Conservation (phyloP, 2,888 invertebrate species). For the Himalopsyche tibetana region DNA sequence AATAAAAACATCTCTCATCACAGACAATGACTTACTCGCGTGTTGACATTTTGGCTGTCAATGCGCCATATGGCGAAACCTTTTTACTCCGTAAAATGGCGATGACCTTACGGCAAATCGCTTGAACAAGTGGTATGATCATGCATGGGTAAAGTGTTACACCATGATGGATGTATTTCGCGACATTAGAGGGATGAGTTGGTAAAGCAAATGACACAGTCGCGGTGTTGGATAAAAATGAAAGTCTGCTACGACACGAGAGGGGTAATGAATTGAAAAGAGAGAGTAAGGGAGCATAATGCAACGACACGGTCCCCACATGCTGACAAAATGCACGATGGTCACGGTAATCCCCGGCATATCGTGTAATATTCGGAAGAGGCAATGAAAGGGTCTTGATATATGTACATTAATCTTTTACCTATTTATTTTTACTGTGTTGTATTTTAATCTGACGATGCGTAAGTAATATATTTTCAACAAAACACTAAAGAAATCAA, state of each 20-base stretch:
- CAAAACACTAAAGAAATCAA: too few relatives aligned
- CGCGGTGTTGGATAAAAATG: slow-evolving; percentile 15
- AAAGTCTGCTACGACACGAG: slow-evolving; percentile 27
- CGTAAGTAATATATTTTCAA: too few relatives aligned
- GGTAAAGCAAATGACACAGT: slow-evolving; percentile 46
- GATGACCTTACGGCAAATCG: slow-evolving; percentile 59
- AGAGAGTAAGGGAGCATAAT: slow-evolving; percentile 43
- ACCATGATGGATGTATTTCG: slow-evolving; percentile 60
- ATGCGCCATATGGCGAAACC: slow-evolving; percentile 62
- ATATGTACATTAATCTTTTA: not conserved
- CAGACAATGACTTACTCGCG: slow-evolving; percentile 57
- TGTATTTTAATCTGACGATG: too few relatives aligned
- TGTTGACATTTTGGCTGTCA: slow-evolving; percentile 61
- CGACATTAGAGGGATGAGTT: slow-evolving; percentile 49
- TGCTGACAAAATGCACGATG: slow-evolving; percentile 60
- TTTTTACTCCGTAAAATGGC: slow-evolving; percentile 59
- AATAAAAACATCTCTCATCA: slow-evolving; percentile 48
- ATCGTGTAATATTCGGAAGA: slow-evolving; percentile 36
- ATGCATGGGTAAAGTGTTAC: slow-evolving; percentile 49
- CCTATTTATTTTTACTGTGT: not conserved
- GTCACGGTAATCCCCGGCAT: slow-evolving; percentile 59
- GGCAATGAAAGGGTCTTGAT: slow-evolving; percentile 41
- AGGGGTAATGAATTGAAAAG: slow-evolving; percentile 59
- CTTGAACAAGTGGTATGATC: slow-evolving; percentile 59
- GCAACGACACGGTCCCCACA: slow-evolving; percentile 56